Evolutionary conservation across 2,797 vertebrate genomes (phyloP), one percentile per base, ranked within the genome.

Genomic region (Tenualosa ilisha): DNA sequence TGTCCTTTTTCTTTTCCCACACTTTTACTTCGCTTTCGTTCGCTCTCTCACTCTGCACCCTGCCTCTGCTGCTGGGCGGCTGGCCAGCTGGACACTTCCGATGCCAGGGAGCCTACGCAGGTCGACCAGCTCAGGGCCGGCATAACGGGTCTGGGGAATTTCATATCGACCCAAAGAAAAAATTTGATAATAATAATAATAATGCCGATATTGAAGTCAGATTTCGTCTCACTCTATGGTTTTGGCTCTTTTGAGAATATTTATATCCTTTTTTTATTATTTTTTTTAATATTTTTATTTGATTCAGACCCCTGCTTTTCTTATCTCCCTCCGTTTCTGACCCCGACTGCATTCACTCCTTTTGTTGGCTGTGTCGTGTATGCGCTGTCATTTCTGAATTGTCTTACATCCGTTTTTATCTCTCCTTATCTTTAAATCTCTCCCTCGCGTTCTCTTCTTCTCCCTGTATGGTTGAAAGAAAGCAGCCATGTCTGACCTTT

Each of bases 171-270:
- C 86, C 82, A 88, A 85, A 85, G 75, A 88, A 91, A 91, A 86
- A 91, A 89, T 0, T 56, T 56, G 54, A 56, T 56, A 56, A 56
- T 56, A 56, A 89, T 90, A 90, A 91, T 85, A 84, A 87, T 91
- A 87, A 86, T 86, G 83, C 81, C 85, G 87, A 92, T 93, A 91
- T 90, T 93, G 88, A 89, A 92, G 87, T 92, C 90, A 91, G 90
- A 89, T 93, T 92, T 90, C 86, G 88, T 88, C 86, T 87, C 85
- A 87, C 81, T 72, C 86, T 3, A 51, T 83, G 46, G 37, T 40
- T 83, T 54, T 82, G 49, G 61, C 79, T 86, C 84, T 63, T n/a
- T 83, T 85, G 37, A 79, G 72, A 20, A 20, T 20, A 46, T 79
- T 79, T 17, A 85, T 50, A 82, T 81, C 68, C 65, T 82, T 37